A percentile compares a stretch with the other conserved stretches of the same genome.
Conservation (phyloP, 2,797 vertebrate species). For the Petrocephalus sullivani region DNA sequence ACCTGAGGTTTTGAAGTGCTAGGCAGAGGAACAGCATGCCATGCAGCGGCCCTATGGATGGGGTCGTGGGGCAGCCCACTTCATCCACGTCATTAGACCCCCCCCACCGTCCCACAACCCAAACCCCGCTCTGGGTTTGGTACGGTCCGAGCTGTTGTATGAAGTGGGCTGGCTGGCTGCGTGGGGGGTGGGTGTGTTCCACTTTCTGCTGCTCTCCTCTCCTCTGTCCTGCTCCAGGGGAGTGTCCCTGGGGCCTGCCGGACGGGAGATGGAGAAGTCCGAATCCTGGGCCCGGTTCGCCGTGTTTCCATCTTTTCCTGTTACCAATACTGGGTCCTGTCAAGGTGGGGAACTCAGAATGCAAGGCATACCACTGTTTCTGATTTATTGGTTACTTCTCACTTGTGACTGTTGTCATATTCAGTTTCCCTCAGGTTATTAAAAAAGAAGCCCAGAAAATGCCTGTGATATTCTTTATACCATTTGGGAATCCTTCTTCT, state of each 20-base stretch:
- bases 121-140: not conserved
- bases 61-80: not conserved
- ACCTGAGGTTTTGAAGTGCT: not conserved
- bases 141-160: not conserved
- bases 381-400: not conserved
- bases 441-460: not conserved
- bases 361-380: not conserved
- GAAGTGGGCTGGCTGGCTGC: not conserved
- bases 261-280: not conserved
- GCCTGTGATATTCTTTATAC: not conserved
- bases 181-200: not conserved
- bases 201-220: constrained; percentile 19
- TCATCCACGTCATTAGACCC: not conserved
- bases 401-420: not conserved
- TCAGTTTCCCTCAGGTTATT: not conserved
- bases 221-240: constrained; percentile 12
- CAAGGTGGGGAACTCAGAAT: not conserved
- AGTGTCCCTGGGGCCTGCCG: constrained; percentile 5
- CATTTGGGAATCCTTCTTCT: not conserved
- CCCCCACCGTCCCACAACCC: not conserved
- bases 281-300: not conserved
- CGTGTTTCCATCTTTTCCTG: not conserved
- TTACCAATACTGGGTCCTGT: not conserved
- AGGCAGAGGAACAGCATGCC: not conserved
- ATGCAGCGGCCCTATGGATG: not conserved